Conservation (phyloP, 2,888 invertebrate genomes). For the Epirrhoe alternata region DNA sequence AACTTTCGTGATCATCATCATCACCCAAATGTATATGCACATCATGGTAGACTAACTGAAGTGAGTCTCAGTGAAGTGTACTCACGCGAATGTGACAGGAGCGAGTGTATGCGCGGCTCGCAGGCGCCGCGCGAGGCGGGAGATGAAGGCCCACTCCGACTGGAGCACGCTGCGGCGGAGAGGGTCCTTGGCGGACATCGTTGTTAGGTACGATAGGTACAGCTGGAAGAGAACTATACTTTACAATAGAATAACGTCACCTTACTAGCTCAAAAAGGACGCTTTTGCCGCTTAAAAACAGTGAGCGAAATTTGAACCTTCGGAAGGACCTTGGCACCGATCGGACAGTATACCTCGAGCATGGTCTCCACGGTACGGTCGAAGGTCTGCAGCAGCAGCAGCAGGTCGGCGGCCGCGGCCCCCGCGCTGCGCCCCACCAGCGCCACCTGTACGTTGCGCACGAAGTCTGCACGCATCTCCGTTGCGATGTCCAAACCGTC, state of each 20-base stretch:
- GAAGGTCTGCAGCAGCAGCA: slow-evolving; percentile 88
- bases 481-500: slow-evolving; percentile 95
- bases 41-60: no score
- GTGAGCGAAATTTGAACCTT: no score
- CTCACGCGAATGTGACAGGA: slow-evolving; percentile 91
- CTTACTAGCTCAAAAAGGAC: background rate
- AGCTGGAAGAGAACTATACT: slow-evolving; percentile 78
- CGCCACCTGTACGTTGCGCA: slow-evolving; percentile 86
- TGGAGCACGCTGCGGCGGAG: slow-evolving; percentile 91
- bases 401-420: slow-evolving; percentile 75
- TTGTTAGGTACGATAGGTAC: slow-evolving; percentile 94
- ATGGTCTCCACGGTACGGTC: slow-evolving; percentile 91
- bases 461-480: slow-evolving; percentile 91
- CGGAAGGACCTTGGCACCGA: no score
- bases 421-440: slow-evolving; percentile 60
- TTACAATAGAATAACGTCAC: no score
- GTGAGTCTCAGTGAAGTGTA: slow-evolving; percentile 18
- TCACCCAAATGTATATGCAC: no score
- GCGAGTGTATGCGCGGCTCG: slow-evolving; percentile 90
- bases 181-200: slow-evolving; percentile 91
- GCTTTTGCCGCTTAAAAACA: no score
- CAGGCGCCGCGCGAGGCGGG: slow-evolving; percentile 91
- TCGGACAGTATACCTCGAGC: slow-evolving; percentile 83
- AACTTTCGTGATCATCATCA: no score
- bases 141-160: slow-evolving; percentile 95